A percentile compares a stretch with the other conserved stretches of the same genome.
Evolutionary conservation across 2,797 vertebrate genomes (phyloP).

Genomic region (Potorous gilbertii): DNA sequence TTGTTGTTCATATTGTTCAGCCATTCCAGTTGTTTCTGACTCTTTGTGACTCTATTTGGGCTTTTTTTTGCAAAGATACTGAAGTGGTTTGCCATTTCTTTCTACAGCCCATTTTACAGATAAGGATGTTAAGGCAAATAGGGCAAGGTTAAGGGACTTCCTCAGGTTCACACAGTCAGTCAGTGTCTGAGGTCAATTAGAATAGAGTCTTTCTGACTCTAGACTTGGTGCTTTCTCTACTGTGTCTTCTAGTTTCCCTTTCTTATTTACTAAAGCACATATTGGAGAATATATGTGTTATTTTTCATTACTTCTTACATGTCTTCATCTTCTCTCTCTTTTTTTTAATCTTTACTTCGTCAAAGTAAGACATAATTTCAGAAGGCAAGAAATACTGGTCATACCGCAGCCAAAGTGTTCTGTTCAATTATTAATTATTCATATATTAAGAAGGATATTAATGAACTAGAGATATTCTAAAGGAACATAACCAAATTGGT

Average conservation of each 20-base stretch:
- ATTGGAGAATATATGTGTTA: background rate
- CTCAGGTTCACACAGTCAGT: background rate
- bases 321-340: background rate
- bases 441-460: background rate
- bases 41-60: background rate
- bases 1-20: background rate
- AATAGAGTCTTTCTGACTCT: background rate
- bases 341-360: background rate
- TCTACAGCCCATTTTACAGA: background rate
- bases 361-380: background rate
- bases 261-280: background rate
- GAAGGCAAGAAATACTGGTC: background rate
- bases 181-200: background rate
- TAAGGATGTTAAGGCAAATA: background rate
- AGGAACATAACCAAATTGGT: background rate
- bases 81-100: background rate
- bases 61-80: background rate
- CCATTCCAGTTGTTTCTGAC: background rate
- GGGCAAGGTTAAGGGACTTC: background rate
- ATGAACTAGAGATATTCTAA: background rate
- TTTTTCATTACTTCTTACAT: background rate
- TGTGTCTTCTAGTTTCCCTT: background rate
- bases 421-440: background rate
- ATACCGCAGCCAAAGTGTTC: background rate
- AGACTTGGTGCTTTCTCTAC: background rate